These are phyloP conservation scores for Notarius quadriscutis DNA, from an alignment of 2,113 vertebrate species.

Conservation along the genomic window DNA sequence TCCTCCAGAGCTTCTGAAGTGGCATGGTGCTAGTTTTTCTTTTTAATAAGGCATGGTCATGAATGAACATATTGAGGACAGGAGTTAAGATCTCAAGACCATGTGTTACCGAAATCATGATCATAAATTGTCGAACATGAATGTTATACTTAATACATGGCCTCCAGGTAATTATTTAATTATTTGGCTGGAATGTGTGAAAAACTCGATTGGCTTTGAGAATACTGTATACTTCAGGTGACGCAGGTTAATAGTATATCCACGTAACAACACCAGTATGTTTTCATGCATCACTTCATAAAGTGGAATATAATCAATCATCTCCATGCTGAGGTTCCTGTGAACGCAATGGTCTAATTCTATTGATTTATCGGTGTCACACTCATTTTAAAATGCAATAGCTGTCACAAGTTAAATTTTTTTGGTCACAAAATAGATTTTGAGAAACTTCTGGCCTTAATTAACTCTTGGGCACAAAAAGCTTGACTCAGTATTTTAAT, in stretches of 20 bases:
- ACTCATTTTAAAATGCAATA: not conserved
- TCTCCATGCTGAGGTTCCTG: not conserved
- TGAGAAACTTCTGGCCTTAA: not conserved
- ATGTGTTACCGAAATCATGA: not conserved
- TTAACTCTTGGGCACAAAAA: not conserved
- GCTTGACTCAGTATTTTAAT: not conserved
- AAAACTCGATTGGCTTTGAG: not conserved
- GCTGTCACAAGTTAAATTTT: not conserved
- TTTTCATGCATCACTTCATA: not conserved
- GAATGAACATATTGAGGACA: not conserved
- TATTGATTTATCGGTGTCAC: constrained; percentile 1
- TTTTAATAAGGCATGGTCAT: not conserved
- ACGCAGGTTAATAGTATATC: not conserved
- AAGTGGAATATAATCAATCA: constrained; percentile 21
- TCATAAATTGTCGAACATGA: not conserved
- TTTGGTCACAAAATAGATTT: not conserved
- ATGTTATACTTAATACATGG: not conserved
- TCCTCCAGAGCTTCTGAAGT: constrained; percentile 15
- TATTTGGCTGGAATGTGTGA: not conserved
- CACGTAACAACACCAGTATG: not conserved
- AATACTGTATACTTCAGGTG: not conserved
- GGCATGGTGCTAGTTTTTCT: not conserved
- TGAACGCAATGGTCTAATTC: not conserved
- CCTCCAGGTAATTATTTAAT: not conserved
- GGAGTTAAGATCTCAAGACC: not conserved